Base-by-base conservation (phyloP, 2,113 vertebrate species). In the Cololabis saira region DNA sequence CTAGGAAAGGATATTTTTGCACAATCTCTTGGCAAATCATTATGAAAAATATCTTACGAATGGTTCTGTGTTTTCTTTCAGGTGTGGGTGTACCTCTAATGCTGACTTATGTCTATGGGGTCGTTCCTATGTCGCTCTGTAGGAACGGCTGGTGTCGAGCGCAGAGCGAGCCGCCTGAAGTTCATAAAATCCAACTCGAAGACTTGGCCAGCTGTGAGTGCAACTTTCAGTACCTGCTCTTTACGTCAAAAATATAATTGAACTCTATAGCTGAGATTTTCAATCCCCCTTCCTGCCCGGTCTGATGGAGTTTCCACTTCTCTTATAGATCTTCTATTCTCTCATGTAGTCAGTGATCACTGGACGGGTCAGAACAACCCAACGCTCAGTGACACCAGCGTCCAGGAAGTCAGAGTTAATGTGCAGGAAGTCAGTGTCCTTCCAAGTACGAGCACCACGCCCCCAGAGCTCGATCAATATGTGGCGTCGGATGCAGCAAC, bases 61-160 rank as follows among this genome's bases (percentile, higher is more conserved):
- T 47, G 14, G 10, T 18, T 8, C n/a, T 0, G 43, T 76, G 15
- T 63, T 6, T 51, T 66, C 13, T 49, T 74, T 0, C 89, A 96
- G 95, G 95, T 57, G 90, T 95, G 0, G 95, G 95, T 0, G 94
- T 96, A 64, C 95, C 95, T 15, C 86, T 96, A 68, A 89, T 95
- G 94, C 90, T 95, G 89, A 93, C 94, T 0, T 95, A 95, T 0
- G 89, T 95, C 66, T 96, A 95, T 0, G 94, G 94, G 16, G 94
- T 94, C 0, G 95, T 95, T 51, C 90, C 94, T 65, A 93, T 96
- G 91, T 95, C 94, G 0, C 90, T 95, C 67, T 96, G 94, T 77
- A 90, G 93, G 55, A 93, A 92, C 16, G 92, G 93, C 44, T 91
- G 95, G 92, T 95, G 94, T 62, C 79, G 92, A 48, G 88, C 90